phyloP scores from a whole-genome alignment of 2,797 vertebrate species.

The Helicolenus hilgendorfi region DNA sequence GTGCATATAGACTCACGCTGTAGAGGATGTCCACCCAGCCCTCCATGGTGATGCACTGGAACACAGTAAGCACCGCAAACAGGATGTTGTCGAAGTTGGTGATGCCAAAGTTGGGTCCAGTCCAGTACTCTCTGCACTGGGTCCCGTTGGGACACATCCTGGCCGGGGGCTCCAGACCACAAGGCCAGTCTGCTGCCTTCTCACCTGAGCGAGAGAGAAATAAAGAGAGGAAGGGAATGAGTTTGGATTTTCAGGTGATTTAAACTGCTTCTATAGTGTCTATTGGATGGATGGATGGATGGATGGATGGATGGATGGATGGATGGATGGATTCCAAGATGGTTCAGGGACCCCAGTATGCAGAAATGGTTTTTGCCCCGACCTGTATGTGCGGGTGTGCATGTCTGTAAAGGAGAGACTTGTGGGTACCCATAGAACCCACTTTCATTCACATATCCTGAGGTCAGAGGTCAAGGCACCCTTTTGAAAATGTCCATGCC shows the following conservation, averaged over 20 bases:
- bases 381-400: no score
- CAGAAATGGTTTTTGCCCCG: no score
- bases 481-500: no score
- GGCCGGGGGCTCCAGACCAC: conserved; percentile 92
- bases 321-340: no score
- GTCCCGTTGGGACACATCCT: conserved; percentile 92
- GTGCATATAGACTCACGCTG: conserved; percentile 80
- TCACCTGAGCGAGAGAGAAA: conserved; percentile 83
- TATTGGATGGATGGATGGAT: background rate
- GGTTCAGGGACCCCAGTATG: no score
- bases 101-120: conserved; percentile 97
- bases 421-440: no score
- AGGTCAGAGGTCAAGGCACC: no score
- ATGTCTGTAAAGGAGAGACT: no score
- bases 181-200: conserved; percentile 92
- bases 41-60: conserved; percentile 99
- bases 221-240: background rate
- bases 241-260: background rate
- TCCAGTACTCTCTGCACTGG: conserved; percentile 93
- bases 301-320: background rate
- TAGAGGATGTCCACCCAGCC: conserved; percentile 99
- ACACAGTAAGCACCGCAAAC: conserved; percentile 97
- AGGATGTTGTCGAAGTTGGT: conserved; percentile 99
- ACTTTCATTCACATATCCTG: no score
- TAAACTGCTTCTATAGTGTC: background rate